Conservation (phyloP, 2,888 invertebrate species). For the Pandemis cinnamomeana region DNA sequence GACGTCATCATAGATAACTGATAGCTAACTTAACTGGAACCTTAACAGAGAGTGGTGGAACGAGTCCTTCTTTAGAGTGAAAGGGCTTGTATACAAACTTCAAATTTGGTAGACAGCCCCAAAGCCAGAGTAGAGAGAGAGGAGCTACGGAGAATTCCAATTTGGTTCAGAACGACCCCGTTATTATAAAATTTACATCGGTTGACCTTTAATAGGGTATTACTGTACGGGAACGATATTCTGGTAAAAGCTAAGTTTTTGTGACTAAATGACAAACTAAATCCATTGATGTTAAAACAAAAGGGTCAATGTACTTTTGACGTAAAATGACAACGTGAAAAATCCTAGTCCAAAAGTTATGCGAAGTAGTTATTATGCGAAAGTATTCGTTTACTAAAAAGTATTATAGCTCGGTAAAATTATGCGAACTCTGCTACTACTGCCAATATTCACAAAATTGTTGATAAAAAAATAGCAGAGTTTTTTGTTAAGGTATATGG, state of each 20-base stretch:
- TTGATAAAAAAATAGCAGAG: slow-evolving; percentile 17
- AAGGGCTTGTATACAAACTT: too few relatives aligned
- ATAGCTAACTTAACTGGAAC: too few relatives aligned
- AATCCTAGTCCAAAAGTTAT: slow-evolving; percentile 51
- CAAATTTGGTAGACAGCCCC: too few relatives aligned
- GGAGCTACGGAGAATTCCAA: too few relatives aligned
- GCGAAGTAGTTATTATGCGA: slow-evolving; percentile 50
- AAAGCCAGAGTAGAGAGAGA: too few relatives aligned
- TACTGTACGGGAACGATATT: neutral
- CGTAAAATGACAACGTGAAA: slow-evolving; percentile 47
- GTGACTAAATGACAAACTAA: neutral
- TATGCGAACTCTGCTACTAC: slow-evolving; percentile 17
- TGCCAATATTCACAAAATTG: slow-evolving; percentile 27
- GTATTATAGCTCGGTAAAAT: slow-evolving; percentile 24
- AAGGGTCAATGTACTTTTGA: slow-evolving; percentile 55
- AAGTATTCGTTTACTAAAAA: slow-evolving; percentile 37
- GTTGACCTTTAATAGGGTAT: neutral
- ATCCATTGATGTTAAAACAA: neutral
- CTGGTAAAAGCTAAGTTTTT: neutral
- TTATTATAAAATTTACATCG: neutral
- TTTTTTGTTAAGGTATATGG: slow-evolving; percentile 44
- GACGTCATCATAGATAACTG: too few relatives aligned
- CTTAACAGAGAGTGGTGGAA: too few relatives aligned
- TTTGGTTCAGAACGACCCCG: too few relatives aligned
- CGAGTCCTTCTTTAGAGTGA: too few relatives aligned